Percentiles rank a stretch among this genome's conserved stretches.
Conservation (phyloP, 2,113 vertebrate genomes). For the Ifrita kowaldi region DNA sequence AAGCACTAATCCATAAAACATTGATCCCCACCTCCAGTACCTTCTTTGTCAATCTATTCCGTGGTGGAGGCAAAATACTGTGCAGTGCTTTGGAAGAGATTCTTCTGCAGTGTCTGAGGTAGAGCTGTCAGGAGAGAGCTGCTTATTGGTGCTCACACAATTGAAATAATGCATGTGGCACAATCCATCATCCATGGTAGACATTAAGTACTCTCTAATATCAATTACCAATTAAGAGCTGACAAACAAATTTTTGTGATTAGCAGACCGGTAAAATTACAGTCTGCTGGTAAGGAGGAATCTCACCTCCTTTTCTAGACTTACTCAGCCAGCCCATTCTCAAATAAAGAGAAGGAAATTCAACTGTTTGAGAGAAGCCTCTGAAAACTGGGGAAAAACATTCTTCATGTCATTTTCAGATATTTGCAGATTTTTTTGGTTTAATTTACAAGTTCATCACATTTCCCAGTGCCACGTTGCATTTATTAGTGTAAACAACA, state of each 20-base stretch:
- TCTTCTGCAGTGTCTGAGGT: neutral
- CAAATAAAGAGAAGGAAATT: neutral
- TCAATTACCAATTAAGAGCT: neutral
- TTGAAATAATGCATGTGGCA: neutral
- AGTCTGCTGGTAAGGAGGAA: neutral
- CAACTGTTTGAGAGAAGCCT: neutral
- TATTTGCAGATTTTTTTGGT: neutral
- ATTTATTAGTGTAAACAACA: neutral
- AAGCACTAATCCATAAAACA: neutral
- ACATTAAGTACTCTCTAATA: neutral
- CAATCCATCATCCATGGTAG: neutral
- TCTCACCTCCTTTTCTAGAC: neutral
- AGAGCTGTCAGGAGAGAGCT: neutral
- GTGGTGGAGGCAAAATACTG: neutral
- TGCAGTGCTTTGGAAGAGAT: neutral
- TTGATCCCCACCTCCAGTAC: neutral
- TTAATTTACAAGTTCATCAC: neutral
- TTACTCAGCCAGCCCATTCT: neutral
- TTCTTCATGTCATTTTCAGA: neutral
- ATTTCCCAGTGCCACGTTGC: neutral
- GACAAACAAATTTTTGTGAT: neutral
- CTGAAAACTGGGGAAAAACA: neutral
- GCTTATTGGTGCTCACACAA: accelerated
- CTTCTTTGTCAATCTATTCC: neutral
- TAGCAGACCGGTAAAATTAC: neutral